phyloP scores from a whole-genome alignment of 2,797 vertebrate species.

The Hypotaenidia okinawae region DNA sequence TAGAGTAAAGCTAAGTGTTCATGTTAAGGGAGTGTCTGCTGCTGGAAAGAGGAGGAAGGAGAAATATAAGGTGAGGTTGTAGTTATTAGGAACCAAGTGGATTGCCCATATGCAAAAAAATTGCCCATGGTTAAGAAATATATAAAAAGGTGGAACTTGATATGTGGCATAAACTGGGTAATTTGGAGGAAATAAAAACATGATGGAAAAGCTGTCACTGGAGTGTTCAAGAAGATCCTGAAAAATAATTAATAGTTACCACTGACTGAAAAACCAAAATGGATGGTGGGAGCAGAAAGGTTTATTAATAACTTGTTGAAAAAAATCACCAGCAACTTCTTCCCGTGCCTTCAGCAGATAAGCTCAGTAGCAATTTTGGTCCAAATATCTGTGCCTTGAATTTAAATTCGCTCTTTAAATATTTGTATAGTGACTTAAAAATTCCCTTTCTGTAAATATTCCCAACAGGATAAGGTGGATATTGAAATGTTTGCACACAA shows the following conservation, averaged over 20 bases:
- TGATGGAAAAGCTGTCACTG: neutral
- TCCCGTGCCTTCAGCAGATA: neutral
- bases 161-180: neutral
- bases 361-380: neutral
- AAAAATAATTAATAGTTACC: neutral
- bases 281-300: neutral
- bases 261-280: neutral
- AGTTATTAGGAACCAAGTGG: neutral
- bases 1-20: neutral
- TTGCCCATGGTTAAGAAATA: too few species aligned
- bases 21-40: neutral
- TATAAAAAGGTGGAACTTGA: neutral
- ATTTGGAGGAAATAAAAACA: neutral
- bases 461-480: slow-evolving; percentile 34
- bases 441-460: slow-evolving; percentile 59
- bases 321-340: neutral
- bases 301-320: neutral
- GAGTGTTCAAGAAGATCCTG: neutral
- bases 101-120: neutral
- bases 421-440: slow-evolving; percentile 40
- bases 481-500: slow-evolving; percentile 59
- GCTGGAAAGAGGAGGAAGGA: neutral
- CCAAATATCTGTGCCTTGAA: slow-evolving; percentile 25
- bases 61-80: neutral
- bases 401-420: slow-evolving; percentile 35